These are phyloP conservation scores for Aspidiotus rigidus DNA, from an alignment of 2,888 invertebrate genomes.

Conservation along the genomic window DNA sequence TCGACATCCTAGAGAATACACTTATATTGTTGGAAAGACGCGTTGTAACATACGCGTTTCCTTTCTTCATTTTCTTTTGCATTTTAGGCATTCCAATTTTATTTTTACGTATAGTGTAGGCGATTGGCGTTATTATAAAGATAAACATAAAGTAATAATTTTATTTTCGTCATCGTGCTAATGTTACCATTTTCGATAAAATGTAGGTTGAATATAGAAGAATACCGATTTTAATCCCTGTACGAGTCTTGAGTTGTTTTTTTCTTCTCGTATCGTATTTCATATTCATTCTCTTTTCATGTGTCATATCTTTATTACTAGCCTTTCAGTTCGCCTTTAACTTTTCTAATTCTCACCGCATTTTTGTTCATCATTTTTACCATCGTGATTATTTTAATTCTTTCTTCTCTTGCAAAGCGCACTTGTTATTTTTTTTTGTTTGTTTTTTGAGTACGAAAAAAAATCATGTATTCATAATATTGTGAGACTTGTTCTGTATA, in stretches of 20 bases:
- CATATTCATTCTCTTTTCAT: background rate
- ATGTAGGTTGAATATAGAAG: background rate
- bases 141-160: background rate
- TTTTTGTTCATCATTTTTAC: too few species aligned
- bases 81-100: slow-evolving; percentile 27
- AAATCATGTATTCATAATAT: too few species aligned
- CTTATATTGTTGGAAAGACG: background rate
- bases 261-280: background rate
- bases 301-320: background rate
- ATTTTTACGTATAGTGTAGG: slow-evolving; percentile 15
- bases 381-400: too few species aligned
- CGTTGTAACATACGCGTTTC: slow-evolving; percentile 6
- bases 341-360: too few species aligned
- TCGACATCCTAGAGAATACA: slow-evolving; percentile 9
- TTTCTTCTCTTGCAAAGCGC: too few species aligned
- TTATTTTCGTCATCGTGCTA: background rate
- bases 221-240: background rate
- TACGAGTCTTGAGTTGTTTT: background rate
- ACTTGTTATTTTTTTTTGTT: too few species aligned
- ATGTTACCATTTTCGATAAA: background rate
- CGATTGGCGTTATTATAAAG: background rate
- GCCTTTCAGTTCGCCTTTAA: background rate
- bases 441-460: too few species aligned
- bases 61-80: background rate
- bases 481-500: too few species aligned